A percentile compares a stretch with the other conserved stretches of the same genome.
Conservation (phyloP, 2,113 vertebrate genomes). For the Tor tambroides region DNA sequence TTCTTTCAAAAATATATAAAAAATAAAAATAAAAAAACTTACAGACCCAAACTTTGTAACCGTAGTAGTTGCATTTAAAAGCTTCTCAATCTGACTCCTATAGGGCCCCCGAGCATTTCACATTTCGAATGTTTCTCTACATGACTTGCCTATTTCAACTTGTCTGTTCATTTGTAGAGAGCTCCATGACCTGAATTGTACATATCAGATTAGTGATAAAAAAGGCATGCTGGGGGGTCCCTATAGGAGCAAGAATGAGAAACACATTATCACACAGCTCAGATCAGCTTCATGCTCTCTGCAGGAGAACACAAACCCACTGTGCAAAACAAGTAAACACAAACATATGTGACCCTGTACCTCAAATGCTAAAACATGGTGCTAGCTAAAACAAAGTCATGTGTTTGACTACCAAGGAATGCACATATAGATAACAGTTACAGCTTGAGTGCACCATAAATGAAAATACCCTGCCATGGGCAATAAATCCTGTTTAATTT, state of each 20-base stretch:
- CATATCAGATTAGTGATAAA: background rate
- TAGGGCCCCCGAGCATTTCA: background rate
- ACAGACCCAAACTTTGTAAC: no score
- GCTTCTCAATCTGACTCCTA: background rate
- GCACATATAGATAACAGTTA: background rate
- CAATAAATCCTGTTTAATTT: background rate
- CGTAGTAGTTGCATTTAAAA: background rate
- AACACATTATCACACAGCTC: background rate
- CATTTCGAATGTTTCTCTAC: background rate
- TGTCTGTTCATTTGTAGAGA: background rate
- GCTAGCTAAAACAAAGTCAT: background rate
- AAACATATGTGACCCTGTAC: background rate
- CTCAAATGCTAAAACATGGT: background rate
- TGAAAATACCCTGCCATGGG: background rate
- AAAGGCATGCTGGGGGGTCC: background rate
- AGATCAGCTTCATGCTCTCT: background rate
- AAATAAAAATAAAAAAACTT: no score
- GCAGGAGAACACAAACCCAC: background rate
- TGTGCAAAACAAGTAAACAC: background rate
- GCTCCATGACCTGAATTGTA: background rate
- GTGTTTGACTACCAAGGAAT: background rate
- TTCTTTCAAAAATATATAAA: no score
- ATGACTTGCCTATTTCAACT: background rate
- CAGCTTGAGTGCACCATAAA: background rate
- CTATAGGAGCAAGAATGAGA: background rate